A percentile compares a stretch with the other conserved stretches of the same genome.
phyloP scores from a whole-genome alignment of 1,140 invertebrate genomes.

The Pseudomyrmex sp. region DNA sequence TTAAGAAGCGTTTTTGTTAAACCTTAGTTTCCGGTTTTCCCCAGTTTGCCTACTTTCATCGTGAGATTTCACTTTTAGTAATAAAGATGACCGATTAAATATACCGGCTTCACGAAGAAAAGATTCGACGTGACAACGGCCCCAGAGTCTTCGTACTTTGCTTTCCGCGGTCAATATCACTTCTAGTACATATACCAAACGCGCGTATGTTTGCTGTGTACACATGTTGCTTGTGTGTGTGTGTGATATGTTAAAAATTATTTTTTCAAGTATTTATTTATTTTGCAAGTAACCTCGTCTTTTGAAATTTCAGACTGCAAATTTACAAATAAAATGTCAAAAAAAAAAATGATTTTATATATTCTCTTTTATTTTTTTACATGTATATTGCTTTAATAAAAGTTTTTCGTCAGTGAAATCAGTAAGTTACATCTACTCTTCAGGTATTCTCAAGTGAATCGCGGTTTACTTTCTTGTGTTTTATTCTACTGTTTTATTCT shows the following conservation, averaged over 20 bases:
- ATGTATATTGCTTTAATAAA: too few relatives aligned
- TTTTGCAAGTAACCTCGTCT: too few relatives aligned
- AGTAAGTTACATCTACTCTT: background rate
- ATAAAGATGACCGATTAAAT: slow-evolving; percentile 45
- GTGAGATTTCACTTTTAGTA: slow-evolving; percentile 80
- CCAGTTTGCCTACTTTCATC: slow-evolving; percentile 76
- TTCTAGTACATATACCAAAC: slow-evolving; percentile 40
- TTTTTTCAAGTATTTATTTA: background rate
- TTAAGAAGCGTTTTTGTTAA: slow-evolving; percentile 12
- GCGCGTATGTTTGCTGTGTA: background rate
- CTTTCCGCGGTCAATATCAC: slow-evolving; percentile 76
- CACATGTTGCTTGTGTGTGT: background rate
- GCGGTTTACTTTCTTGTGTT: slow-evolving; percentile 6
- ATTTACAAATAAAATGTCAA: background rate
- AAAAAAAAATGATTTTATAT: background rate
- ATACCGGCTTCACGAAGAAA: slow-evolving; percentile 35
- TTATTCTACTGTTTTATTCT: background rate
- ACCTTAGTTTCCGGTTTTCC: slow-evolving; percentile 29
- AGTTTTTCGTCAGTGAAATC: too few relatives aligned
- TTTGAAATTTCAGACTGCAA: background rate
- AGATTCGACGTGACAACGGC: slow-evolving; percentile 16
- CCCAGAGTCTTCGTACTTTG: slow-evolving; percentile 64
- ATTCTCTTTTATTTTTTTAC: background rate
- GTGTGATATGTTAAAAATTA: background rate
- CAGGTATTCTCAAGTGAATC: slow-evolving; percentile 36